These are phyloP conservation scores for Percopsis transmontana DNA, from an alignment of 2,113 vertebrate species.

Conservation along the genomic window DNA sequence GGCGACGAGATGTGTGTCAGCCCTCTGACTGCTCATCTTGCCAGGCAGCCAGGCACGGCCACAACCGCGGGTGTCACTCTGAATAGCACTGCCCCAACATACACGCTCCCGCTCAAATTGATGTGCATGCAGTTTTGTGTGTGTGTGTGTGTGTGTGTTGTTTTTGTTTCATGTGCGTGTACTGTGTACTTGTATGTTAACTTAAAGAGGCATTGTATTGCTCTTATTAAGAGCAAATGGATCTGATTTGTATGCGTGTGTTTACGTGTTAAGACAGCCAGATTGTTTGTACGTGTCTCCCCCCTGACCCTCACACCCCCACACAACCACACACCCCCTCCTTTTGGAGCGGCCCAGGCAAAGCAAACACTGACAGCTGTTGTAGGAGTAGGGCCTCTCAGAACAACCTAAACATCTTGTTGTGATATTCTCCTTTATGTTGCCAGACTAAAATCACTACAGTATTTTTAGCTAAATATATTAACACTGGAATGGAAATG, in stretches of 20 bases:
- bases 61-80: constrained; percentile 61
- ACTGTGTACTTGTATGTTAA: constrained; percentile 15
- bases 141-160: constrained; percentile 21
- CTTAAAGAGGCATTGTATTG: too few species aligned
- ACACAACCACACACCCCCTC: constrained; percentile 50
- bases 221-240: too few species aligned
- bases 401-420: constrained; percentile 26
- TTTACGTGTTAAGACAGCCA: background rate
- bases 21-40: constrained; percentile 79
- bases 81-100: constrained; percentile 67
- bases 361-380: constrained; percentile 56
- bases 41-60: constrained; percentile 61
- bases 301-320: constrained; percentile 25
- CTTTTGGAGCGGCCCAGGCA: constrained; percentile 38
- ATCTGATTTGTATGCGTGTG: background rate
- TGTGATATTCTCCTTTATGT: constrained; percentile 6
- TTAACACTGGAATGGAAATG: too few species aligned
- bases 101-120: too few species aligned
- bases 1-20: constrained; percentile 76
- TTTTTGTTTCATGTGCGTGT: background rate
- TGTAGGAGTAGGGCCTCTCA: constrained; percentile 42
- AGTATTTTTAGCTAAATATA: too few species aligned
- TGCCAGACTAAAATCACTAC: background rate
- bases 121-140: too few species aligned
- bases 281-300: background rate